phyloP scores from a whole-genome alignment of 2,888 invertebrate species.

The Hypena proboscidalis region DNA sequence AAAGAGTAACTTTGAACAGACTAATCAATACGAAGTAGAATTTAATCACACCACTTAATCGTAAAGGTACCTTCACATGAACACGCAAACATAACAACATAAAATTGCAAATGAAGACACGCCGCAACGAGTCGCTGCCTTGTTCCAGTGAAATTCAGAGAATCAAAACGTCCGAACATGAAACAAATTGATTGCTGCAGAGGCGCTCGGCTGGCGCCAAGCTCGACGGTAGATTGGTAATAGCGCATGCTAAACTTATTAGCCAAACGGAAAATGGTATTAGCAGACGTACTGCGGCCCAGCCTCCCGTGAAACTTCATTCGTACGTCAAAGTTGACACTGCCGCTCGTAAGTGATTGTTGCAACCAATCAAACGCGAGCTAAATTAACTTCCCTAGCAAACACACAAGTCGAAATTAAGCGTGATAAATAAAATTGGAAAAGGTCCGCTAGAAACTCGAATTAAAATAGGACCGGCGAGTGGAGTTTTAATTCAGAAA shows the following conservation, averaged over 20 bases:
- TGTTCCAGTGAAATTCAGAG: constrained; percentile 68
- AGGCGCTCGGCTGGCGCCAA: constrained; percentile 67
- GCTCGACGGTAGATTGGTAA: constrained; percentile 81
- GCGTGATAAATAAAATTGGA: constrained; percentile 58
- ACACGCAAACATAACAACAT: constrained; percentile 61
- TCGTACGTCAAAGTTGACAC: constrained; percentile 78
- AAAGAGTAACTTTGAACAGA: constrained; percentile 29
- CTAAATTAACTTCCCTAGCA: constrained; percentile 63
- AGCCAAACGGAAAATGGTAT: constrained; percentile 83
- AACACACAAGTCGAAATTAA: constrained; percentile 58
- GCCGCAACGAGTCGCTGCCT: constrained; percentile 66
- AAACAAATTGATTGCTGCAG: constrained; percentile 82
- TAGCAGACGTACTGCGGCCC: constrained; percentile 71
- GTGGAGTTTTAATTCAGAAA: constrained; percentile 69
- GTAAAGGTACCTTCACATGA: constrained; percentile 53
- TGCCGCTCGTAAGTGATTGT: constrained; percentile 78
- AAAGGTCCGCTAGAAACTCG: constrained; percentile 48
- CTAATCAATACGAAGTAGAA: constrained; percentile 34
- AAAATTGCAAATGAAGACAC: constrained; percentile 75
- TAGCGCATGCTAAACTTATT: constrained; percentile 84
- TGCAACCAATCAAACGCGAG: constrained; percentile 76
- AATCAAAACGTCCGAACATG: constrained; percentile 81
- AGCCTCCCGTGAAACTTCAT: constrained; percentile 72
- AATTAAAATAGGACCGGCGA: constrained; percentile 52
- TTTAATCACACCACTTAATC: constrained; percentile 40